A percentile compares a stretch with the other conserved stretches of the same genome.
Conservation (phyloP, 2,113 vertebrate species). For the Psilopsiagon aurifrons region DNA sequence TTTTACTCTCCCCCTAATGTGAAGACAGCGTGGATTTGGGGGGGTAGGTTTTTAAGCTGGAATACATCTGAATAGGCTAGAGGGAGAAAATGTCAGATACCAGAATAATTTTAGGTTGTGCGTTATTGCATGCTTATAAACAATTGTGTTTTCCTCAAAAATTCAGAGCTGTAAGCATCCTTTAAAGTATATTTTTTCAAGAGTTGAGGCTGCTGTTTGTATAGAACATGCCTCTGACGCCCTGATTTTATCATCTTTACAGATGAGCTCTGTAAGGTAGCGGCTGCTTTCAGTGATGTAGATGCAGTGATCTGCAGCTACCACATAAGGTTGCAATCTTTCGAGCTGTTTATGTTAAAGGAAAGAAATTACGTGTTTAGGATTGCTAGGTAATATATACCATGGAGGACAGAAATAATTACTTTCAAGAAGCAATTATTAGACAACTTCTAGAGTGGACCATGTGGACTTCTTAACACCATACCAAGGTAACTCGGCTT, state of each 20-base stretch:
- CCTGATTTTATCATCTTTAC: fast-evolving
- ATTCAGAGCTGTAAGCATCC: neutral
- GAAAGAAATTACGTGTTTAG: neutral
- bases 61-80: neutral
- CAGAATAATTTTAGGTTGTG: fast-evolving
- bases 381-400: fast-evolving
- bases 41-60: neutral
- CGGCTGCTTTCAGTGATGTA: neutral
- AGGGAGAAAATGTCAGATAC: neutral
- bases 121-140: neutral
- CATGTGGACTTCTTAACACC: fast-evolving
- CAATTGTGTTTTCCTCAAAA: neutral
- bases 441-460: neutral
- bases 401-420: neutral
- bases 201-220: neutral
- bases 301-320: neutral
- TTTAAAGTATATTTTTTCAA: fast-evolving
- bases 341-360: neutral
- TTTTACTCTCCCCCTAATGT: neutral
- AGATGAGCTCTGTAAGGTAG: fast-evolving
- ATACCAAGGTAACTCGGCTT: fast-evolving
- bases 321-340: neutral
- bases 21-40: neutral
- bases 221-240: fast-evolving
- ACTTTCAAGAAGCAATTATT: fast-evolving